Conservation (phyloP, 1,140 invertebrate genomes). For the Scaptomyza graminum region DNA sequence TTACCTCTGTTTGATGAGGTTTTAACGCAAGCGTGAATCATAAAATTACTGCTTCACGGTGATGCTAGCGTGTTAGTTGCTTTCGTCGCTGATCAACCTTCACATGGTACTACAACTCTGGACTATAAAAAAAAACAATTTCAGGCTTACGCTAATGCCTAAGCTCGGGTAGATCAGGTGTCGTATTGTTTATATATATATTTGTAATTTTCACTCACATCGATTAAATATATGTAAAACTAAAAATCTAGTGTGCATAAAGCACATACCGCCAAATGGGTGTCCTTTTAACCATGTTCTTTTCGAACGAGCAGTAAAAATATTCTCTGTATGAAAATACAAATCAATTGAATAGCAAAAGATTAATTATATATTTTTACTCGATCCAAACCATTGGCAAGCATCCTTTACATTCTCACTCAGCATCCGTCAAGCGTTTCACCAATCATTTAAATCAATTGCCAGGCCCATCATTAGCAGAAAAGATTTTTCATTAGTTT, state of each 20-base stretch:
- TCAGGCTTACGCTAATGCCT: too few relatives aligned
- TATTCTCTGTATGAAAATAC: neutral
- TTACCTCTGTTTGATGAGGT: conserved; percentile 56
- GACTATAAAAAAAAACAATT: too few relatives aligned
- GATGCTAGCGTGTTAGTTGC: conserved; percentile 54
- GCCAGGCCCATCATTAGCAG: conserved; percentile 8
- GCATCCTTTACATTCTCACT: neutral
- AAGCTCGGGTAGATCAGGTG: too few relatives aligned
- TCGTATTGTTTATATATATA: too few relatives aligned
- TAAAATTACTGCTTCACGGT: conserved; percentile 63
- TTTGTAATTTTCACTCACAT: too few relatives aligned
- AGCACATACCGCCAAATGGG: too few relatives aligned
- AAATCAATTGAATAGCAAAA: neutral
- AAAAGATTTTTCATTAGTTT: conserved; percentile 40
- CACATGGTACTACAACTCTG: neutral
- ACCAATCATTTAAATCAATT: conserved; percentile 23
- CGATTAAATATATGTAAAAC: too few relatives aligned
- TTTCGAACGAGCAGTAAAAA: neutral
- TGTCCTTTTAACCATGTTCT: too few relatives aligned
- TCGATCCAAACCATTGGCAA: neutral
- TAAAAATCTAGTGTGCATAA: too few relatives aligned
- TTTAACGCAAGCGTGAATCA: conserved; percentile 80
- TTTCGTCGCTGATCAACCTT: conserved; percentile 14
- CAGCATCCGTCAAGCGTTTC: neutral
- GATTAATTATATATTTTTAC: neutral